Evolutionary conservation across 2,888 invertebrate genomes (phyloP).

Genomic region (Agrenia bidenticulata): DNA sequence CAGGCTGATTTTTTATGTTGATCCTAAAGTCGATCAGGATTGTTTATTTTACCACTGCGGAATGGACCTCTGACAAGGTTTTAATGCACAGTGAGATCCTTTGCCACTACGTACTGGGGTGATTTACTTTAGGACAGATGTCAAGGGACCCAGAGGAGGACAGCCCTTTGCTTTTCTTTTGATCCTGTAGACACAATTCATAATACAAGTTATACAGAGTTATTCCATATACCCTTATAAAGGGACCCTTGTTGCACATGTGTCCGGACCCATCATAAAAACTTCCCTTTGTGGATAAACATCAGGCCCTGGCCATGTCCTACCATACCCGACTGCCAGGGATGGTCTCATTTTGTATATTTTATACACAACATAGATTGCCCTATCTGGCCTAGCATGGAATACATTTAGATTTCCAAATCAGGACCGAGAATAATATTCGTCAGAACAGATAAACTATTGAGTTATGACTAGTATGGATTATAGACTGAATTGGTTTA

Average conservation of each 20-base stretch:
- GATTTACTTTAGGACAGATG: slow-evolving; percentile 44
- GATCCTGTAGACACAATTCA: neutral
- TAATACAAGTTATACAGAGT: neutral
- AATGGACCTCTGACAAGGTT: slow-evolving; percentile 37
- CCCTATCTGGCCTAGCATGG: too few relatives aligned
- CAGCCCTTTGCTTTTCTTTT: slow-evolving; percentile 28
- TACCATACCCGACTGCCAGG: too few relatives aligned
- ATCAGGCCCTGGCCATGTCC: too few relatives aligned
- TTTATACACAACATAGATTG: too few relatives aligned
- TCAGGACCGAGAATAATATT: neutral
- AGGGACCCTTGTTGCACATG: slow-evolving; percentile 11
- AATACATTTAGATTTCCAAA: too few relatives aligned
- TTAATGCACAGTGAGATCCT: slow-evolving; percentile 23
- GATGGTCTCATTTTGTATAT: too few relatives aligned
- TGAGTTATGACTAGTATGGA: slow-evolving; percentile 5
- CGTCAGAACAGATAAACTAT: slow-evolving; percentile 3
- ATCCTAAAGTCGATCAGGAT: slow-evolving; percentile 33
- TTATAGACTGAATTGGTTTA: neutral
- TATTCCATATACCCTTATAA: neutral
- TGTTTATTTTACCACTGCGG: slow-evolving; percentile 47
- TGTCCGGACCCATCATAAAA: slow-evolving; percentile 7
- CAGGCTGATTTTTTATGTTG: slow-evolving; percentile 10
- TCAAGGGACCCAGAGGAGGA: slow-evolving; percentile 33
- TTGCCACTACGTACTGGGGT: slow-evolving; percentile 12
- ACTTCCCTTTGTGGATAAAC: neutral